These are phyloP conservation scores for Pollimyrus isidori DNA, from an alignment of 2,113 vertebrate species.

Conservation along the genomic window DNA sequence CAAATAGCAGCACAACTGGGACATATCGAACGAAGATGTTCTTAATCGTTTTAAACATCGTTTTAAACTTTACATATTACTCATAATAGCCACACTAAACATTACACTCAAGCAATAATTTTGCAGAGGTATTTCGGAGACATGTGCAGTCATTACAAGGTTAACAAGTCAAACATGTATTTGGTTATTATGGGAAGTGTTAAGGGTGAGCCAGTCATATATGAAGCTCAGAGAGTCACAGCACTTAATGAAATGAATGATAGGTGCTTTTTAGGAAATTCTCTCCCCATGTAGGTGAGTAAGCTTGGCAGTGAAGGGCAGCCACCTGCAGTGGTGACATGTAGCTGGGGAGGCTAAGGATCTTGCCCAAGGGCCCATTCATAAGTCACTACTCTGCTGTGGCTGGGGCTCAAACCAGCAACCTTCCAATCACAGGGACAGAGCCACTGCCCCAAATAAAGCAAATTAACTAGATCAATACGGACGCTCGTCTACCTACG, in stretches of 20 bases:
- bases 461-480: background rate
- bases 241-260: background rate
- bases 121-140: background rate
- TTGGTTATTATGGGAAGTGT: background rate
- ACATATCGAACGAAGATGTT: background rate
- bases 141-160: background rate
- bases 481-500: too few species aligned
- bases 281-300: background rate
- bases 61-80: background rate
- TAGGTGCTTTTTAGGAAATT: background rate
- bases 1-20: background rate
- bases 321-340: background rate
- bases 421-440: background rate
- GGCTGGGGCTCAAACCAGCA: background rate
- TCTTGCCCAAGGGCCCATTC: background rate
- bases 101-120: background rate
- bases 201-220: background rate
- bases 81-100: background rate
- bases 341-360: background rate
- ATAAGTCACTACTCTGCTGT: background rate
- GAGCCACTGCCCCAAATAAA: background rate
- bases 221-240: background rate
- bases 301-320: background rate
- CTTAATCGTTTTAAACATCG: background rate
- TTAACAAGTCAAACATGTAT: background rate